Percentiles rank a stretch among this genome's conserved stretches.
phyloP scores from a whole-genome alignment of 2,888 invertebrate species.

The Exocentrus adspersus region DNA sequence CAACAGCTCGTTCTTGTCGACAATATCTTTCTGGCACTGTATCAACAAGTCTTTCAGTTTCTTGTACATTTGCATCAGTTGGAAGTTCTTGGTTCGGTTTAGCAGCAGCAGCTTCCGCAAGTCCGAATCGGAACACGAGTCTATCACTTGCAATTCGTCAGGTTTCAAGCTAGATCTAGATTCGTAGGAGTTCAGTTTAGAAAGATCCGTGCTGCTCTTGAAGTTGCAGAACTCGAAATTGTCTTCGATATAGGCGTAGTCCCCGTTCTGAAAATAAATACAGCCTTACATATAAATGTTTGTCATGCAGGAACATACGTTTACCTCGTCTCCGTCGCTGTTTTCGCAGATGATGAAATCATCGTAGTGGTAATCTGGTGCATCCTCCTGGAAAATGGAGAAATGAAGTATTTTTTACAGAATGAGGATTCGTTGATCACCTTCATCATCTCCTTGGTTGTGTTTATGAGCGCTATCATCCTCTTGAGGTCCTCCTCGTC shows the following conservation, averaged over 20 bases:
- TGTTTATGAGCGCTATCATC: slow-evolving; percentile 35
- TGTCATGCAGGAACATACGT: not conserved
- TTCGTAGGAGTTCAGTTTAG: slow-evolving; percentile 32
- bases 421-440: too few species aligned
- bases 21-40: slow-evolving; percentile 43
- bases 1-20: slow-evolving; percentile 34
- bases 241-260: not conserved
- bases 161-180: slow-evolving; percentile 36
- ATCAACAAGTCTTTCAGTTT: slow-evolving; percentile 46
- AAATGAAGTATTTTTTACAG: too few species aligned
- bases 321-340: slow-evolving; percentile 31
- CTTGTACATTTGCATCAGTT: slow-evolving; percentile 47
- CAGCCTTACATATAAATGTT: not conserved
- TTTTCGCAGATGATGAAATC: slow-evolving; percentile 38
- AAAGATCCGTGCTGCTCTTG: slow-evolving; percentile 23
- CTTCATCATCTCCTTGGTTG: slow-evolving; percentile 30
- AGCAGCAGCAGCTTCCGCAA: slow-evolving; percentile 47
- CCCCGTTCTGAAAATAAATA: slow-evolving; percentile 22
- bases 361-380: slow-evolving; percentile 30
- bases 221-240: not conserved
- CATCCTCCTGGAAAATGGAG: slow-evolving; percentile 20
- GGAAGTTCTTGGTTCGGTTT: slow-evolving; percentile 50
- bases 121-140: slow-evolving; percentile 46
- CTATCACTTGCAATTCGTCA: slow-evolving; percentile 48
- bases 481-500: slow-evolving; percentile 43